Percentiles rank a stretch among this genome's conserved stretches.
Evolutionary conservation across 2,113 vertebrate species (phyloP).

Genomic region (Archocentrus centrarchus): DNA sequence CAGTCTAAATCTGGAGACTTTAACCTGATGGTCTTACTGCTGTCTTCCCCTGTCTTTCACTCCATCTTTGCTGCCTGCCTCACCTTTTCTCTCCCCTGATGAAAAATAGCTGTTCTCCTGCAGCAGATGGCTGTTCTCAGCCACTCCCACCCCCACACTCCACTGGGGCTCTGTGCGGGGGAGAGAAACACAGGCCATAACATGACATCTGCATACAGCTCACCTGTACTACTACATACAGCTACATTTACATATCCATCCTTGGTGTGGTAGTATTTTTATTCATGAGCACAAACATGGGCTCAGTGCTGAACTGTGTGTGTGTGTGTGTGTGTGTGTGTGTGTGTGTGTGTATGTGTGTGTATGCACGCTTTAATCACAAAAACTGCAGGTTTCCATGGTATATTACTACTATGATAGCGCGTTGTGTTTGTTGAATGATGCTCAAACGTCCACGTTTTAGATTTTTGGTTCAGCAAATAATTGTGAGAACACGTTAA

Average conservation of each 20-base stretch:
- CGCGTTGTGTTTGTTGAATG: background rate
- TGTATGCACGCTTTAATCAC: background rate
- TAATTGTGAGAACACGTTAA: background rate
- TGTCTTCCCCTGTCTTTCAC: background rate
- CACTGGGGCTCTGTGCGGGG: constrained; percentile 43
- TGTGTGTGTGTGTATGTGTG: too few species aligned
- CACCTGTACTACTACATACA: constrained; percentile 41
- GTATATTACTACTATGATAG: too few species aligned
- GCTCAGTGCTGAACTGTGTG: background rate
- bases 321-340: background rate
- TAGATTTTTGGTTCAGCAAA: background rate
- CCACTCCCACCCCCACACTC: constrained; percentile 53
- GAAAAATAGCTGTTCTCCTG: constrained; percentile 14
- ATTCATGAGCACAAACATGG: background rate
- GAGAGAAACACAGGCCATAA: constrained; percentile 41
- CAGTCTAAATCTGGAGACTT: background rate
- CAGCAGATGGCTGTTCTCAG: constrained; percentile 60
- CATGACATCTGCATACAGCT: constrained; percentile 45
- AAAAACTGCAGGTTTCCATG: background rate
- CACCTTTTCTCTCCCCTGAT: constrained; percentile 17
- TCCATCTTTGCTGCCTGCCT: background rate
- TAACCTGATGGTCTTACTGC: constrained; percentile 1
- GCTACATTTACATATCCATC: background rate
- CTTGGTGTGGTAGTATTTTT: constrained; percentile 1
- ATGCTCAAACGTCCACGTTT: background rate